A percentile compares a stretch with the other conserved stretches of the same genome.
Conservation (phyloP, 2,888 invertebrate genomes). For the Cantharis nigra region DNA sequence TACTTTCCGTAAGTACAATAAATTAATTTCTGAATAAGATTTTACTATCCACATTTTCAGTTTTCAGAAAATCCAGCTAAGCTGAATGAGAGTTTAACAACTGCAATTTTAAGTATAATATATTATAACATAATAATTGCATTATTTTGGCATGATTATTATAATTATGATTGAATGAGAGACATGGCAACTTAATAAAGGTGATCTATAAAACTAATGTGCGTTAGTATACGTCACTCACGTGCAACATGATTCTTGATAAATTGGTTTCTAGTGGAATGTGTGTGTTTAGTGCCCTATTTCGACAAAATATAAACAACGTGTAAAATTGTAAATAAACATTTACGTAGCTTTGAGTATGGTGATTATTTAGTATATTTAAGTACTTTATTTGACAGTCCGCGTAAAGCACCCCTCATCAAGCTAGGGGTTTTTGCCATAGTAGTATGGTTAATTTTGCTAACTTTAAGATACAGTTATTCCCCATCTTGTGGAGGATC, state of each 20-base stretch:
- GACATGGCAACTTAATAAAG: not conserved
- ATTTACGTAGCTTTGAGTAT: not conserved
- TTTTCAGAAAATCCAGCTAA: not conserved
- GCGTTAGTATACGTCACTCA: not conserved
- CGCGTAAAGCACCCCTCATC: not conserved
- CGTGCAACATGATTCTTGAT: not conserved
- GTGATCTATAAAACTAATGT: not conserved
- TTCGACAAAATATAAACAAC: not conserved
- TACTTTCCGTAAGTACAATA: slow-evolving; percentile 18
- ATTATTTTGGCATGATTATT: not conserved
- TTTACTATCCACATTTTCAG: not conserved
- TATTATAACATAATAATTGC: not conserved
- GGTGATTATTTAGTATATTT: not conserved
- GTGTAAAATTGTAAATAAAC: not conserved
- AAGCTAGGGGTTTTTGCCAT: too few species aligned
- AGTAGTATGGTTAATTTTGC: too few species aligned
- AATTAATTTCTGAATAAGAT: not conserved
- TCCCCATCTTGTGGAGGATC: too few species aligned
- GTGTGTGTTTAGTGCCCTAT: not conserved
- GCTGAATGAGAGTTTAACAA: not conserved
- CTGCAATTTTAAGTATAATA: not conserved
- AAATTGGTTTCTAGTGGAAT: not conserved
- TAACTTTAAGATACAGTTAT: too few species aligned
- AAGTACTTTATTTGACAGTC: not conserved
- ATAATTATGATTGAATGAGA: not conserved